phyloP scores from a whole-genome alignment of 2,113 vertebrate genomes.

The Sinosuthora webbiana region DNA sequence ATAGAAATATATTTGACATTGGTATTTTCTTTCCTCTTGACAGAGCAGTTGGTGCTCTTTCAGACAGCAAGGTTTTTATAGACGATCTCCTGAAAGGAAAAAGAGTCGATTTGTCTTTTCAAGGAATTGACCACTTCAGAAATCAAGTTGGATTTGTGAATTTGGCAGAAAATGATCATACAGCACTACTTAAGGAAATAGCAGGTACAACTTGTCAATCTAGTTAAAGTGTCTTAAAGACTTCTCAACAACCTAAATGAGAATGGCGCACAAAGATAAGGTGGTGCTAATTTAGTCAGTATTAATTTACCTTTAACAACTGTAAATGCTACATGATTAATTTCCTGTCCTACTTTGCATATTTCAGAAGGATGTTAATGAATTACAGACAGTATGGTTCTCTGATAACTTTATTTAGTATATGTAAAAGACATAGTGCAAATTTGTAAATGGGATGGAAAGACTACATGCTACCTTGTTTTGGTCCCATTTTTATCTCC shows the following conservation, averaged over 20 bases:
- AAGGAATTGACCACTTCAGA: constrained; percentile 84
- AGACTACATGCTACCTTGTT: not conserved
- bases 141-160: constrained; percentile 90
- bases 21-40: constrained; percentile 17
- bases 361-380: constrained; percentile 40
- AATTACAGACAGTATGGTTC: constrained; percentile 23
- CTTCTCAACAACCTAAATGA: not conserved
- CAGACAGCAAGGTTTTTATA: constrained; percentile 76
- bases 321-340: not conserved
- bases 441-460: not conserved
- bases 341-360: constrained; percentile 13
- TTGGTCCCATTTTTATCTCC: not conserved
- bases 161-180: constrained; percentile 78
- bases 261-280: not conserved
- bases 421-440: not conserved
- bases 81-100: constrained; percentile 81
- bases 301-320: not conserved
- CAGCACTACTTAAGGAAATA: constrained; percentile 73
- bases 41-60: constrained; percentile 82
- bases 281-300: not conserved
- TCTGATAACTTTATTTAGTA: constrained; percentile 2
- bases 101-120: constrained; percentile 83
- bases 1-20: not conserved
- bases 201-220: constrained; percentile 79
- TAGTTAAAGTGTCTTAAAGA: not conserved